phyloP scores from a whole-genome alignment of 2,113 vertebrate species.

The Pogonocichla stellata region DNA sequence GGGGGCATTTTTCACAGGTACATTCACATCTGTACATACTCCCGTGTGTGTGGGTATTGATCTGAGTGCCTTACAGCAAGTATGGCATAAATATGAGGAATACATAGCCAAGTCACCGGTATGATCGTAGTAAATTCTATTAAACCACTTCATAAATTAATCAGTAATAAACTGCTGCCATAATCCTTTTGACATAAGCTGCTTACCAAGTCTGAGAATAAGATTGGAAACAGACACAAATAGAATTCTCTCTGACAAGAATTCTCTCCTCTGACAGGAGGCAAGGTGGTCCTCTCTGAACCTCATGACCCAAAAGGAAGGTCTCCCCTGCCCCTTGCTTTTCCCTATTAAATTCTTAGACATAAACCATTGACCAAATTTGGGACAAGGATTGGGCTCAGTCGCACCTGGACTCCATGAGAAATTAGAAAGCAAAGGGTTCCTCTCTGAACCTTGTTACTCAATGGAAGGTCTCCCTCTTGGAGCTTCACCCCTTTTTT shows the following conservation, averaged over 20 bases:
- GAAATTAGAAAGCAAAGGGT: not conserved
- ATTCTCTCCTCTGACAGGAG: too few species aligned
- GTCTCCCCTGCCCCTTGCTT: not conserved
- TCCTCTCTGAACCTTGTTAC: not conserved
- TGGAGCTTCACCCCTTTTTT: not conserved
- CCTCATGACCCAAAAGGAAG: fast-evolving
- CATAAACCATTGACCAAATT: not conserved
- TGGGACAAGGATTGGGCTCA: not conserved
- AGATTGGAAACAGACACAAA: not conserved
- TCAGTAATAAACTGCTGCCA: not conserved
- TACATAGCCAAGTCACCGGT: not conserved
- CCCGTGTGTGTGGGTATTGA: not conserved
- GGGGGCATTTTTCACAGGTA: not conserved
- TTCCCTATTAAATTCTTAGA: not conserved
- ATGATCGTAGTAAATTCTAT: not conserved
- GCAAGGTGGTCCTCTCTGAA: not conserved
- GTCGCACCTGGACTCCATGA: fast-evolving
- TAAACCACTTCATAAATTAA: not conserved
- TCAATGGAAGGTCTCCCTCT: not conserved
- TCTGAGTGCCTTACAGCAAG: not conserved
- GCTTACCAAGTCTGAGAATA: not conserved
- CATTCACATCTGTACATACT: not conserved
- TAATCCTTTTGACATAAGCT: not conserved
- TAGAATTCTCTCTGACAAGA: not conserved
- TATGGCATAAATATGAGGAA: not conserved